phyloP scores from a whole-genome alignment of 2,888 invertebrate species.

The Tenthredo distinguenda region DNA sequence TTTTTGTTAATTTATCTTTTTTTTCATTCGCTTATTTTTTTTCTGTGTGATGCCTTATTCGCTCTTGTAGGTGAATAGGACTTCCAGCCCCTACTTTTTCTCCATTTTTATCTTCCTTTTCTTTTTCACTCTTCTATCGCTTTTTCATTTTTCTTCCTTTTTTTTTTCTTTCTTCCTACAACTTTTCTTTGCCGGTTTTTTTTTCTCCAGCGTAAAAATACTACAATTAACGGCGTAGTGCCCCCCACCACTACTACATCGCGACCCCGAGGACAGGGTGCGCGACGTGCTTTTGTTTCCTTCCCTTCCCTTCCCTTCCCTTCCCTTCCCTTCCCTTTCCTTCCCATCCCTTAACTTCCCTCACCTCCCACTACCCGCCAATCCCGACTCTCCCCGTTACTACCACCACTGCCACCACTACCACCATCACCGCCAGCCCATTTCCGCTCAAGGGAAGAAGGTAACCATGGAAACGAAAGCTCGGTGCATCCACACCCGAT shows the following conservation, averaged over 20 bases:
- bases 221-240: constrained; percentile 55
- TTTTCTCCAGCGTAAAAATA: constrained; percentile 48
- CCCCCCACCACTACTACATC: background rate
- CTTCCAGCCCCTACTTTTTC: background rate
- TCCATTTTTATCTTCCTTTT: background rate
- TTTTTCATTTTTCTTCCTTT: background rate
- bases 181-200: background rate
- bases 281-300: constrained; percentile 45
- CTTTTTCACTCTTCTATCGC: constrained; percentile 15
- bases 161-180: background rate
- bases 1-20: background rate
- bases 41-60: background rate
- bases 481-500: constrained; percentile 48
- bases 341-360: background rate
- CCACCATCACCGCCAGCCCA: background rate
- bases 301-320: background rate
- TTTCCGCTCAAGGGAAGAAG: constrained; percentile 45
- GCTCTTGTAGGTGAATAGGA: constrained; percentile 47
- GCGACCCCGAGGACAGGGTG: constrained; percentile 33
- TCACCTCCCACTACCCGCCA: background rate
- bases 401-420: background rate
- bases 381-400: constrained; percentile 1
- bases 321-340: background rate
- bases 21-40: background rate
- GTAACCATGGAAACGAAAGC: constrained; percentile 49